phyloP scores from a whole-genome alignment of 1,140 invertebrate genomes.

The Drosophila rufa region DNA sequence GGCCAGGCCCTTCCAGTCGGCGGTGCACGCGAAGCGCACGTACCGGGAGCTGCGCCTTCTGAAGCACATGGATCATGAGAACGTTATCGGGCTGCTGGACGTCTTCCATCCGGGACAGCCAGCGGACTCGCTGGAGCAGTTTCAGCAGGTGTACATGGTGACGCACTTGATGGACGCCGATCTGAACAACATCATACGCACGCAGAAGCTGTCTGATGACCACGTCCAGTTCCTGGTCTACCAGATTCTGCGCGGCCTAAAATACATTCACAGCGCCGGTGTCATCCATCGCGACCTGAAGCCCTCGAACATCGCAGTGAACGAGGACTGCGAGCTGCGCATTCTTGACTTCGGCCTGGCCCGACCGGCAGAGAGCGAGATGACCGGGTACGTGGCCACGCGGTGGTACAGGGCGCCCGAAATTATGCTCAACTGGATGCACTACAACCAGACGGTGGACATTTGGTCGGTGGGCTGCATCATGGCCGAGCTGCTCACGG shows the following conservation, averaged over 20 bases:
- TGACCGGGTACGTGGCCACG: constrained; percentile 99
- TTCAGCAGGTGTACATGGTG: constrained; percentile 97
- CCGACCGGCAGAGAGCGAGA: constrained; percentile 98
- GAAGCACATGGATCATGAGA: constrained; percentile 99
- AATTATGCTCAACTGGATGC: constrained; percentile 99
- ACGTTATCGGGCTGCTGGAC: constrained; percentile 97
- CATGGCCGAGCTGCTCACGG: constrained; percentile 98
- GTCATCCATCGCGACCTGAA: constrained; percentile 99
- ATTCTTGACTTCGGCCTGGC: constrained; percentile 99
- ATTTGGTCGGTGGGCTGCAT: constrained; percentile 99
- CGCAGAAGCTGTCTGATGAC: constrained; percentile 98
- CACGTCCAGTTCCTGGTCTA: constrained; percentile 99
- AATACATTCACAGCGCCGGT: constrained; percentile 99
- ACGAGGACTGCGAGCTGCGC: constrained; percentile 99
- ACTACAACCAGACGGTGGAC: constrained; percentile 99
- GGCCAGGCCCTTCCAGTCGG: constrained; percentile 98
- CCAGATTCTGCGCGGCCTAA: constrained; percentile 98
- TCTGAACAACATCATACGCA: constrained; percentile 98
- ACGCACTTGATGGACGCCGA: constrained; percentile 99
- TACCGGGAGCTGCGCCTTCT: constrained; percentile 98
- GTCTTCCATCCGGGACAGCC: constrained; percentile 93
- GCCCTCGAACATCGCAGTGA: constrained; percentile 99
- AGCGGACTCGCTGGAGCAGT: constrained; percentile 89
- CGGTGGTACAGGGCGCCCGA: constrained; percentile 98
- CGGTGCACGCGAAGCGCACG: constrained; percentile 99